Evolutionary conservation across 2,113 vertebrate species (phyloP), one percentile per base, ranked within the genome.

Genomic region (Desmodus rotundus): DNA sequence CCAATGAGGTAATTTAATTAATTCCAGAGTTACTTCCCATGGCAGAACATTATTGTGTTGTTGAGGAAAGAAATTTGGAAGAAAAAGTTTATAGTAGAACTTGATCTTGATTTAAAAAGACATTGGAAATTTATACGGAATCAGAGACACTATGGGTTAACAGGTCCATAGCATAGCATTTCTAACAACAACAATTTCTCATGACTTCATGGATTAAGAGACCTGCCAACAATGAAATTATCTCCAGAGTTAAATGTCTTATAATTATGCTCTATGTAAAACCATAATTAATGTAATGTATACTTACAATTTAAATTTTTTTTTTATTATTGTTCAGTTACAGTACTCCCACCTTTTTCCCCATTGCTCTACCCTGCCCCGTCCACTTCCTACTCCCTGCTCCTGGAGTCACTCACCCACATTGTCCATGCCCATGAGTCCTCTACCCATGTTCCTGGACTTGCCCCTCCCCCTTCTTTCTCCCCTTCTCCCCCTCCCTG

Each of bases 231-330:
- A 94, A 9, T 70, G 89, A 78, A 80, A 95, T 93, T 45, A 63
- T 86, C 82, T 63, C 33, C 73, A 73, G 78, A 73, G 22, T 94
- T 96, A 94, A 95, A 33, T 93, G 68, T 17, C 33, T 91, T 84
- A 52, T 91, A 96, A 95, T 96, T 94, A 94, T 56, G 73, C 54
- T 56, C 50, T 61, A 58, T 58, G 65, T 36, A 91, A 91, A 97
- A 61, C 41, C 70, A 91, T 68, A 91, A 85, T 94, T 94, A 96
- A 95, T 77, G 52, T 33, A 94, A 85, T 67, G 22, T 86, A 70
- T 84, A 86, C 65, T 78, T 82, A 89, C 5, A 63, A 73, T 96
- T 33, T 83, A 96, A 26, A 12, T 56, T 56, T 56, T 56, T 61
- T 61, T 31, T 26, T 63, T 31, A 61, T 61, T 61, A 10, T 13